A percentile compares a stretch with the other conserved stretches of the same genome.
phyloP scores from a whole-genome alignment of 2,797 vertebrate genomes.

The Liasis olivaceus region DNA sequence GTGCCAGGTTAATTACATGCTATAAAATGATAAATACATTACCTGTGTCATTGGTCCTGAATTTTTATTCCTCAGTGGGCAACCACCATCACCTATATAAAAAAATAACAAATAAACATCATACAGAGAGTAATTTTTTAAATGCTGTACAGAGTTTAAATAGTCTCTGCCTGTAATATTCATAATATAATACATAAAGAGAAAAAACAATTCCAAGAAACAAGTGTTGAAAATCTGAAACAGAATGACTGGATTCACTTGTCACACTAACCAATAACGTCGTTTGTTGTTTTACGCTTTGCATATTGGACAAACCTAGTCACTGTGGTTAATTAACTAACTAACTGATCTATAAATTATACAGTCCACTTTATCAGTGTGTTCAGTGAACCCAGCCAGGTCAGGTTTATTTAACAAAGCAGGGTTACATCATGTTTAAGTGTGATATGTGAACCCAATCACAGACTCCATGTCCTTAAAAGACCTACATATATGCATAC shows the following conservation, averaged over 20 bases:
- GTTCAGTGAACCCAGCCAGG: background rate
- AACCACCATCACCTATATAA: constrained; percentile 51
- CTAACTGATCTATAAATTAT: background rate
- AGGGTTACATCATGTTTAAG: background rate
- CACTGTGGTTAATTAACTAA: background rate
- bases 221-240: background rate
- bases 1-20: background rate
- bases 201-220: background rate
- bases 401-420: background rate
- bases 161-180: background rate
- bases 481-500: too few relatives aligned
- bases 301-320: background rate
- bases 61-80: constrained; percentile 64
- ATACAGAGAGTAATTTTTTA: background rate
- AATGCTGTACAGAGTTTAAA: background rate
- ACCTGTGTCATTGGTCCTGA: constrained; percentile 67
- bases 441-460: background rate
- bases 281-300: background rate
- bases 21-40: constrained; percentile 33
- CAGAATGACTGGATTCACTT: background rate
- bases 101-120: constrained; percentile 20
- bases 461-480: too few relatives aligned
- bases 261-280: background rate
- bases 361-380: background rate
- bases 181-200: too few relatives aligned